Base-by-base conservation (phyloP, 2,888 invertebrate genomes). In the Drosophila mayaguana region DNA sequence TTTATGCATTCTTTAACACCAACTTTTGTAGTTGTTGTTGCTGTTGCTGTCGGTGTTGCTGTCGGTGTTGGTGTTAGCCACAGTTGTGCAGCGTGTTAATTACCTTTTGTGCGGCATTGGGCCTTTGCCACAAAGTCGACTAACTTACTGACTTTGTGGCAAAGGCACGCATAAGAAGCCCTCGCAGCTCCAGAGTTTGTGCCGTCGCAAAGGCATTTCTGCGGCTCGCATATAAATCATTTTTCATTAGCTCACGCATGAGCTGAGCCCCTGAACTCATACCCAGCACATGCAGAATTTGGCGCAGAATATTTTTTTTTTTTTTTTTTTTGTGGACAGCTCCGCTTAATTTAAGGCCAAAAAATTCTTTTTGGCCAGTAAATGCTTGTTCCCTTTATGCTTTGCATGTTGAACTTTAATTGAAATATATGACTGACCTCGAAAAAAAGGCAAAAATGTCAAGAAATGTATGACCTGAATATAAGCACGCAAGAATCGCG, bases 401-500 rank as follows among this genome's bases (percentile, higher is more conserved):
- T 80, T 88, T 86, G 83, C 83, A 83, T 83, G 83, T 70, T 80
- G 73, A 75, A 51, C 83, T 80, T 83, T 83, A 84, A 84, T 84
- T 84, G 87, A 88, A 78, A 86, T 84, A 81, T 86, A 83, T 86
- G 73, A 56, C 61, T 72, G 72, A 73, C 77, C 86, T 62, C 60
- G 55, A 50, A 50, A 46, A 9, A n/a, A 36, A 36, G 16, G 36
- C 14, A 36, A 36, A 36, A 16, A 38, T 16, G 36, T 38, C 22
- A 48, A 14, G 22, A 54, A 11, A 20, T 20, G 8, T 25, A 36
- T 70, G 67, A 55, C 38, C 61, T 55, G 63, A 61, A 64, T 63
- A 63, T 38, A 36, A 45, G 54, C 83, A 87, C 75, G 74, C 68
- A 81, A 76, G 79, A 68, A 71, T 78, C 68, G 60, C 53, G 60